Base-by-base conservation (phyloP, 2,888 invertebrate genomes). In the Bibio marci region DNA sequence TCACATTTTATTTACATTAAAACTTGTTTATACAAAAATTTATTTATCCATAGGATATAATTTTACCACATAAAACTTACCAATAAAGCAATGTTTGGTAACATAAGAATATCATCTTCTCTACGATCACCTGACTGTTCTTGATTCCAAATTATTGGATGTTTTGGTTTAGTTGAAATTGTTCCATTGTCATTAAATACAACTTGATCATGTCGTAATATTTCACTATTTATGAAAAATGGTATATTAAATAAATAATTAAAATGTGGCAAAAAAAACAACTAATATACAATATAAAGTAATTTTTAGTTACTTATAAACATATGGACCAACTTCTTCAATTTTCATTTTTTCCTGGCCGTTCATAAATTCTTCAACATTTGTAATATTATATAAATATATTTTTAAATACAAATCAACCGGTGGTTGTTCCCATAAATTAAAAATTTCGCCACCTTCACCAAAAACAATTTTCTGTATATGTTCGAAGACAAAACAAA, bases 81-180 rank as follows among this genome's bases (percentile, higher is more conserved):
- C 73, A 88, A 51, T 50, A 88, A 63, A 3, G 88, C 88, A 41
- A 88, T 83, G 51, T 90, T 80, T 0, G 87, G 78, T 49, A 88
- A 66, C 35, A 73, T 69, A 5, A 90, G 62, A 0, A 73, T 57
- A 51, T 90, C 90, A 28, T 79, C 75, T 49, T 86, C 80, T 34
- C 64, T 67, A 22, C 67, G 64, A 0, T 85, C 87, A 40, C 71
- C 73, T 0, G 86, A 88, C 44, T 80, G 51, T 46, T 86, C 78
- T 11, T 78, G 79, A 1, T 79, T 70, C 72, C 81, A 90, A 5
- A 69, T 63, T 11, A 87, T 58, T 0, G 85, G 85, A 59, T 85
- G 85, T 3, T 57, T 56, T 0, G 85, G 83, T 2, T 69, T 62
- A 0, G 80, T 68, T 0, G 77, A 71, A 36, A 86, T 51, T 0